Evolutionary conservation across 2,113 vertebrate species (phyloP), one percentile per base, ranked within the genome.

Genomic region (Plectropomus leopardus): DNA sequence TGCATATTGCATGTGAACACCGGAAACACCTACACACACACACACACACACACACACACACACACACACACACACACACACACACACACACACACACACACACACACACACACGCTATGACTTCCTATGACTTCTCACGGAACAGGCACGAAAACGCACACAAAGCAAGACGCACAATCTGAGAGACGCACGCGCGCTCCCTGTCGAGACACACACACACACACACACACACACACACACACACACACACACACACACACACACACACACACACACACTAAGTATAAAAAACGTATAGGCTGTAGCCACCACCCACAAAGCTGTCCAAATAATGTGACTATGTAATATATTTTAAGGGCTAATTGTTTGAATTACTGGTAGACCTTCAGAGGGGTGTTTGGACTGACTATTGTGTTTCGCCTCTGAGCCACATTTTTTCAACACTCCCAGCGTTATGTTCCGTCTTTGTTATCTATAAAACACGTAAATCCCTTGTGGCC

Each of bases 401-500:
- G 64, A 76, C 47, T 58, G 55, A 23, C 72, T 79, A 68, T 84
- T 82, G 82, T 79, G 61, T 83, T 63, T 76, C 72, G 58, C 76
- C 85, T 68, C 60, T 53, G 30, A 86, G 86, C 58, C 53, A 85
- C 24, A 67, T 83, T 82, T 58, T 55, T 13, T 7, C 36, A 66
- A 42, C 28, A 11, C 65, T 80, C 65, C 26, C 50, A 40, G 66
- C 47, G 26, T 84, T 78, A 79, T 79, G 45, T 87, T 83, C 53
- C 45, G 50, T 85, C 77, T 85, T 83, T 87, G 80, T 85, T 82
- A 70, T 83, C 45, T 73, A 60, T 83, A 69, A 89, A 89, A 86
- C 87, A 76, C 82, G 82, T 84, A 82, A 78, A 55, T 86, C 78
- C 72, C 90, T 47, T 74, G 87, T 87, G 89, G 84, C 78, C 74